Base-by-base conservation (phyloP, 2,797 vertebrate genomes). In the Myripristis jacobus region DNA sequence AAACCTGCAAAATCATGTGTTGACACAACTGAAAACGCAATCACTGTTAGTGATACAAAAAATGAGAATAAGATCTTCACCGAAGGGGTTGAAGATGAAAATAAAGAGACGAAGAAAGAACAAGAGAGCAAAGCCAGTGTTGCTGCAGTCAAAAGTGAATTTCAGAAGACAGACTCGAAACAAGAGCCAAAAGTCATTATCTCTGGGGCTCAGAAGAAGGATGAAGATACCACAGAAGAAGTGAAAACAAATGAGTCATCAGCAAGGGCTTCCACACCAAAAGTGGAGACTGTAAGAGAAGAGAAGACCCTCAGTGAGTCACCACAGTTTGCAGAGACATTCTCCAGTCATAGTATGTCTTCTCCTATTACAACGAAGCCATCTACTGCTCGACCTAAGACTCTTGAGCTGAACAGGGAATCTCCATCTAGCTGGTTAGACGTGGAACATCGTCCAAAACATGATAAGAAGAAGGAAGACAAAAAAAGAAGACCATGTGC, bases 391-490 rank as follows among this genome's bases (percentile, higher is more conserved):
- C 24, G 34, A 24, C 59, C 66, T 1, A 66, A 55, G 60, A 67
- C 46, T 34, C 27, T 73, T 22, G 60, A 76, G 1, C 69, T 63
- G 31, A 81, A 67, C 15, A 67, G 67, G 0, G 90, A 90, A 3
- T 82, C 78, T 31, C 93, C 90, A 10, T 95, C 94, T 0, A 85
- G 88, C 77, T 95, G 94, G 94, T 84, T 95, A 47, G 91, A 95
- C 8, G 88, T 94, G 27, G 94, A 95, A 64, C 80, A 92, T 46
- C 65, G 36, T 64, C 85, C 70, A 9, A 87, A 85, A 70, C 81
- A 7, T 27, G 19, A 56, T 18, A 74, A 77, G 50, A 94, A 89
- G 66, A 93, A 69, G 22, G 77, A 79, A 48, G 84, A 79, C 70
- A 89, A 79, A 41, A 89, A 79, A 41, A 90, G 78, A 77, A 85